Conservation (phyloP, 2,888 invertebrate species). For the Silvanus unidentatus region DNA sequence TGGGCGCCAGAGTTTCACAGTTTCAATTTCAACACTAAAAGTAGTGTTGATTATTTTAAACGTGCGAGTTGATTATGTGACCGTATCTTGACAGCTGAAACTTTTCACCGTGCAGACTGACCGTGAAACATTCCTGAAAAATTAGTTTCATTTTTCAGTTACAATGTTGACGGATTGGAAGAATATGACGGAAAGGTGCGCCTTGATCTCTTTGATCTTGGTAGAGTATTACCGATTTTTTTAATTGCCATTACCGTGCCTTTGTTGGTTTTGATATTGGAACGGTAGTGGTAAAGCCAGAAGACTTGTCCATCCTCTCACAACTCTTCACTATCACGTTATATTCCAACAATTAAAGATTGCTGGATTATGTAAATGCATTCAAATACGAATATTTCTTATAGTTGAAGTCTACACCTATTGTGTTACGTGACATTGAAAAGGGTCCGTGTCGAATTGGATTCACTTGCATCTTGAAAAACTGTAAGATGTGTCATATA, state of each 20-base stretch:
- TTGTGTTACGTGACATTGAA: conserved; percentile 37
- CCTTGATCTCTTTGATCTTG: too few species aligned
- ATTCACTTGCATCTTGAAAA: conserved; percentile 25
- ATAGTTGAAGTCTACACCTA: conserved; percentile 38
- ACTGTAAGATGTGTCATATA: too few species aligned
- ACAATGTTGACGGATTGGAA: conserved; percentile 12
- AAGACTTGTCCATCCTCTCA: too few species aligned
- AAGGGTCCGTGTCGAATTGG: conserved; percentile 36
- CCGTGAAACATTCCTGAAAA: conserved; percentile 12
- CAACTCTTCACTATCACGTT: too few species aligned
- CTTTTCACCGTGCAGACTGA: conserved; percentile 5
- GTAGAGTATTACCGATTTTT: too few species aligned
- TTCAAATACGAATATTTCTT: conserved; percentile 35
- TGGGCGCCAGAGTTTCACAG: conserved; percentile 1
- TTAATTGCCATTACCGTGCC: too few species aligned
- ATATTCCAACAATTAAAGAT: too few species aligned
- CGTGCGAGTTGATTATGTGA: conserved; percentile 10
- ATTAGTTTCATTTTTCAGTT: conserved; percentile 9
- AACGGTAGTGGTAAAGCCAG: too few species aligned
- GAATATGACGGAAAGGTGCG: too few species aligned
- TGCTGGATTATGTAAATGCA: conserved; percentile 17
- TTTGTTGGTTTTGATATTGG: too few species aligned
- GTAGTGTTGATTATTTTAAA: conserved; percentile 14
- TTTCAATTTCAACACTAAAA: conserved; percentile 1
- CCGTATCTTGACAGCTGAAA: conserved; percentile 7